Evolutionary conservation across 1,140 invertebrate genomes (phyloP), one percentile per base, ranked within the genome.

Genomic region (Meloidogyne chitwoodi): DNA sequence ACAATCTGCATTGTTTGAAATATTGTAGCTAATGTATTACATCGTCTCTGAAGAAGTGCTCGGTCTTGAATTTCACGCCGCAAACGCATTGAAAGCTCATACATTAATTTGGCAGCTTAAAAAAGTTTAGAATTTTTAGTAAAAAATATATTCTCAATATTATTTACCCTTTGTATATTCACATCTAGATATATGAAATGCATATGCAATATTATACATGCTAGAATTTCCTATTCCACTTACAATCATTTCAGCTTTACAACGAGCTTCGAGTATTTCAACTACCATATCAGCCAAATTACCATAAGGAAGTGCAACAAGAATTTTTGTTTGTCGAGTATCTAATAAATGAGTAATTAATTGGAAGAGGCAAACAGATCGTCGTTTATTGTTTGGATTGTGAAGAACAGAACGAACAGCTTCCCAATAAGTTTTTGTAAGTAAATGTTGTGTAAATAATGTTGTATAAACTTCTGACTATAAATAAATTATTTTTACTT

Each of bases 131-230:
- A 16, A 16, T 22, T 12, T 62, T 24, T 14, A 64, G 14, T n/a
- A 19, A 72, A 75, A 34, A 5, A 12, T 29, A 10, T 14, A 66
- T 2, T 41, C 24, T n/a, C 10, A 26, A 31, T 24, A 16, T 31
- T 31, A 31, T 3, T 38, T 12, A 80, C 79, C 79, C 67, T 68
- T 65, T 19, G 11, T 67, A 72, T 79, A 81, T 27, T 83, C 75
- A 34, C 41, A 83, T n/a, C 80, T 34, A n/a, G 62, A 62, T 12
- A 83, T 78, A 34, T 82, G 69, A 74, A 83, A 81, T n/a, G 80
- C 81, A 64, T 81, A 81, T 12, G 72, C 80, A 38, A 81, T 61
- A 24, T 80, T 68, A 70, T 83, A 81, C 38, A 83, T 78, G 34
- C 10, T 61, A 76, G 11, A 19, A 24, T 1, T 82, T 66, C 41